Evolutionary conservation across 1,140 invertebrate species (phyloP).

Genomic region (Diabrotica undecimpunctata): DNA sequence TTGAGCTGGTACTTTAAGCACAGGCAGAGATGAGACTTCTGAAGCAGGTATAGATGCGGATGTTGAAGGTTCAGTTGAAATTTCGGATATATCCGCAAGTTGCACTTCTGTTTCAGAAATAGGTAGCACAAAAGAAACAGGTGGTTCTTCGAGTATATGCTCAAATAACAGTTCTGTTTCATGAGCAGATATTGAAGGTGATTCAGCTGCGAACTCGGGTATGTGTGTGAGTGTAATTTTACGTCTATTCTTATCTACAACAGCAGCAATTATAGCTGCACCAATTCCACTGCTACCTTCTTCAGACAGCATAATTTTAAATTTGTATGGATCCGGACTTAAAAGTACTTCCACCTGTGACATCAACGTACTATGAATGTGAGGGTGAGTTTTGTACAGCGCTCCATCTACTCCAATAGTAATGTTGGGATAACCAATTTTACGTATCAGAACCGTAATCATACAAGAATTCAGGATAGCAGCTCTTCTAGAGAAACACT

Average conservation of each 20-base stretch:
- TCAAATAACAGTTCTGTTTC: too few relatives aligned
- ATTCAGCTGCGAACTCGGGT: too few relatives aligned
- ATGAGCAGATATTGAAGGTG: too few relatives aligned
- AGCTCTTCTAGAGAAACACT: slow-evolving; percentile 84
- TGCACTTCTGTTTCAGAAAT: too few relatives aligned
- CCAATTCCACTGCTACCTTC: slow-evolving; percentile 96
- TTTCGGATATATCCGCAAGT: too few relatives aligned
- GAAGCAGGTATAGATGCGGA: too few relatives aligned
- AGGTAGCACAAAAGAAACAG: too few relatives aligned
- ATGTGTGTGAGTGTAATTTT: too few relatives aligned
- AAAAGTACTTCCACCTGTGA: slow-evolving; percentile 83
- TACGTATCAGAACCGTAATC: slow-evolving; percentile 72
- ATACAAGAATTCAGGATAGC: slow-evolving; percentile 90
- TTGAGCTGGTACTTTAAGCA: too few relatives aligned
- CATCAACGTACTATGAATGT: slow-evolving; percentile 94
- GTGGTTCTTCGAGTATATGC: too few relatives aligned
- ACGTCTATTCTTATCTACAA: slow-evolving; percentile 54
- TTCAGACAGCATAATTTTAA: slow-evolving; percentile 94
- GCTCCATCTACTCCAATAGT: slow-evolving; percentile 98
- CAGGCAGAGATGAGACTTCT: too few relatives aligned
- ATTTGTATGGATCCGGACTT: slow-evolving; percentile 61
- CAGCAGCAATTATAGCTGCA: slow-evolving; percentile 94
- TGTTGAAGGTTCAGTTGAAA: too few relatives aligned
- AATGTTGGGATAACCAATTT: slow-evolving; percentile 81
- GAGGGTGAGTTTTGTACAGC: slow-evolving; percentile 96